phyloP scores from a whole-genome alignment of 2,888 invertebrate species.

The Orthosia gracilis region DNA sequence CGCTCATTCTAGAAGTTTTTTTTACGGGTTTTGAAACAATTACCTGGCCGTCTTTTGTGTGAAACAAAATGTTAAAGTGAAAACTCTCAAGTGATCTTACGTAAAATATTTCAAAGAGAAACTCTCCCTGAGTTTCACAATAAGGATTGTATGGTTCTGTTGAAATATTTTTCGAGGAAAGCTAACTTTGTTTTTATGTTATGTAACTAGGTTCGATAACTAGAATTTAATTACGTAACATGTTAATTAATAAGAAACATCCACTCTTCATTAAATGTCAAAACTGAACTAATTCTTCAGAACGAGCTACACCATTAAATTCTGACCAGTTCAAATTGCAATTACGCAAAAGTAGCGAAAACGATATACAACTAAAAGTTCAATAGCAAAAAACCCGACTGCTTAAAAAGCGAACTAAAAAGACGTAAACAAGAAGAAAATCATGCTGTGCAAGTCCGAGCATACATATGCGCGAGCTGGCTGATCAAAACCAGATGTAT shows the following conservation, averaged over 20 bases:
- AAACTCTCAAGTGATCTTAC: slow-evolving; percentile 50
- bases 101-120: slow-evolving; percentile 54
- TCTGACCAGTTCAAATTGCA: background rate
- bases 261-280: background rate
- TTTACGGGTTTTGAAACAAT: slow-evolving; percentile 34
- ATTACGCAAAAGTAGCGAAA: slow-evolving; percentile 8
- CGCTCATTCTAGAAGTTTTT: background rate
- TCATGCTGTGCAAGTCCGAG: too few species aligned
- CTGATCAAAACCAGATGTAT: too few species aligned
- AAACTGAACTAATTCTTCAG: background rate
- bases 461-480: too few species aligned
- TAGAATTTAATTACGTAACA: slow-evolving; percentile 22
- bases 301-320: slow-evolving; percentile 8
- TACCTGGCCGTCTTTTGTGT: slow-evolving; percentile 37
- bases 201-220: slow-evolving; percentile 1
- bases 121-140: slow-evolving; percentile 52
- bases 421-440: too few species aligned
- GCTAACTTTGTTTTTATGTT: slow-evolving; percentile 30
- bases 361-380: background rate
- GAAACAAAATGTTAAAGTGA: slow-evolving; percentile 43
- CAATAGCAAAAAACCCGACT: too few species aligned
- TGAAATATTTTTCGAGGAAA: slow-evolving; percentile 51
- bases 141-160: slow-evolving; percentile 37
- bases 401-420: too few species aligned
- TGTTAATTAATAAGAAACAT: slow-evolving; percentile 5